These are phyloP conservation scores for Falco cherrug DNA, from an alignment of 2,797 vertebrate species.

Conservation along the genomic window DNA sequence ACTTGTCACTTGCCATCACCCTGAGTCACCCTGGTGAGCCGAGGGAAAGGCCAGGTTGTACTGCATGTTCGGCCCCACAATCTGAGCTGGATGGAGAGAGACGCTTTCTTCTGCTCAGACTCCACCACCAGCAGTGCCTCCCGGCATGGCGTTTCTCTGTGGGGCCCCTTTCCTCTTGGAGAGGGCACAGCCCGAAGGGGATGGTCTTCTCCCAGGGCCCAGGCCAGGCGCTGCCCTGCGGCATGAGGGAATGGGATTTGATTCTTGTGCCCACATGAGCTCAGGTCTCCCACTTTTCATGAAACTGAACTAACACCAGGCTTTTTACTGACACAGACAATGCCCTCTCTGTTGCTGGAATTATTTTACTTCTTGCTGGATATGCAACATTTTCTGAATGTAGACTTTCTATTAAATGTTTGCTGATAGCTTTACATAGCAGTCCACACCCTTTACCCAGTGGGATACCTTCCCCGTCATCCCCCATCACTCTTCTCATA, in stretches of 20 bases:
- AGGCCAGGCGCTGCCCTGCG: neutral
- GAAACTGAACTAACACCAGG: neutral
- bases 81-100: neutral
- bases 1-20: neutral
- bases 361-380: neutral
- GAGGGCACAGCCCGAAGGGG: neutral
- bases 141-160: accelerated
- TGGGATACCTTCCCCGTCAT: neutral
- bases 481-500: neutral
- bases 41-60: neutral
- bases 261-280: neutral
- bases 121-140: neutral
- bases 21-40: neutral
- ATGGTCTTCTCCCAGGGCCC: neutral
- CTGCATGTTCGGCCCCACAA: neutral
- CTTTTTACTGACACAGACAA: neutral
- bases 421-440: neutral
- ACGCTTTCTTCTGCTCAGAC: accelerated
- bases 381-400: neutral
- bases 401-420: neutral
- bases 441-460: neutral
- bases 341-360: neutral
- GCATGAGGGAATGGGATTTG: accelerated
- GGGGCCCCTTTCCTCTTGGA: neutral
- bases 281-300: neutral